A percentile compares a stretch with the other conserved stretches of the same genome.
Evolutionary conservation across 2,113 vertebrate species (phyloP).

Genomic region (Embiotoca jacksoni): DNA sequence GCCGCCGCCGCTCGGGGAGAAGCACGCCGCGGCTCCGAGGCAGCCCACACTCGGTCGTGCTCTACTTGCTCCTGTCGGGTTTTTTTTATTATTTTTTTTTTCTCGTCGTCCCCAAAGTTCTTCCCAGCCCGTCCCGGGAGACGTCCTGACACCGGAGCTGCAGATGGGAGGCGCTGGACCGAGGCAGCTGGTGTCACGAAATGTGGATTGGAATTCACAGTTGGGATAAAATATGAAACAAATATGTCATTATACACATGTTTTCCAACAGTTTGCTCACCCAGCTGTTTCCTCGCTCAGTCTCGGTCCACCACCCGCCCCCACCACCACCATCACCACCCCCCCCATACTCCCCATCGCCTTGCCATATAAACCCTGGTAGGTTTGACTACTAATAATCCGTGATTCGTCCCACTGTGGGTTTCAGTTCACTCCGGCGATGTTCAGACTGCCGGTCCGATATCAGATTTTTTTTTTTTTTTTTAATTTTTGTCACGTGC

Average conservation of each 20-base stretch:
- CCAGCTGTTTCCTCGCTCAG: conserved; percentile 69
- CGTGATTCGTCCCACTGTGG: conserved; percentile 44
- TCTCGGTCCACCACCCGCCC: not conserved
- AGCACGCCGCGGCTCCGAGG: conserved; percentile 53
- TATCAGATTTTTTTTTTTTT: no score
- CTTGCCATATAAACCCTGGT: conserved; percentile 51
- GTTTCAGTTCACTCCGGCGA: no score
- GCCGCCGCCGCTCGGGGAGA: conserved; percentile 57
- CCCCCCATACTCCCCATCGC: conserved; percentile 12
- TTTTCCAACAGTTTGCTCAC: conserved; percentile 71
- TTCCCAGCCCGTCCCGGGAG: conserved; percentile 77
- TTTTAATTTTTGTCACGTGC: no score
- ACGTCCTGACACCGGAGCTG: conserved; percentile 76
- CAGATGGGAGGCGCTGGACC: conserved; percentile 85
- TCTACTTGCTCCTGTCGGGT: conserved; percentile 82
- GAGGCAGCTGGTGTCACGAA: conserved; percentile 77
- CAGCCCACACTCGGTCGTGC: conserved; percentile 81
- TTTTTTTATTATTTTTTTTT: not conserved
- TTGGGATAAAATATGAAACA: conserved; percentile 80
- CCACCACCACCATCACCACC: no score
- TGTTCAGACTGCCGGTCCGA: no score
- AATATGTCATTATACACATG: conserved; percentile 79
- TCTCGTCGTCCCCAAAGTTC: conserved; percentile 71
- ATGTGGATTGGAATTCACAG: conserved; percentile 79
- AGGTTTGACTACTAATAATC: conserved; percentile 48